Evolutionary conservation across 2,797 vertebrate species (phyloP).

Genomic region (Oreochromis grahami): DNA sequence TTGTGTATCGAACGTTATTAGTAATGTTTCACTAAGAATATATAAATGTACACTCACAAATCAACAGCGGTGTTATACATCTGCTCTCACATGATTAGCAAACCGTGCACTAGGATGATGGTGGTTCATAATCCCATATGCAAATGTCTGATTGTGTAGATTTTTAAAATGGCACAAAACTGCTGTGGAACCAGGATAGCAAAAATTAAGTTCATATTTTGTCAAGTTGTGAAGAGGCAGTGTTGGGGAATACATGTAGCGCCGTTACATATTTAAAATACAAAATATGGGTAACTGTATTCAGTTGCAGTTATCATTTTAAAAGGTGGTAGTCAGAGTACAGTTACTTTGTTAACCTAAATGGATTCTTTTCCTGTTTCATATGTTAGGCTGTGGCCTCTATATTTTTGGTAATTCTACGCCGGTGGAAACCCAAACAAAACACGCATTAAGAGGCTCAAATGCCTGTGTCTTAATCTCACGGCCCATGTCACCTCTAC

Average conservation of each 20-base stretch:
- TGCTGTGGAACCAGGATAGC: accelerated
- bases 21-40: not conserved
- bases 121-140: not conserved
- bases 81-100: not conserved
- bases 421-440: no score
- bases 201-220: accelerated
- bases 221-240: not conserved
- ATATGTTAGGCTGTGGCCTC: no score
- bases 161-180: not conserved
- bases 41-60: not conserved
- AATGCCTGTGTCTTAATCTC: no score
- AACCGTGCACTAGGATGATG: accelerated
- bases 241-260: not conserved
- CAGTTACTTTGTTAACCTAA: no score
- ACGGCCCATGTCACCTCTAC: no score
- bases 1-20: accelerated
- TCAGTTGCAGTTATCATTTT: accelerated
- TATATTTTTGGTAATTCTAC: no score
- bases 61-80: not conserved
- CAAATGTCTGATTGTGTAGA: not conserved
- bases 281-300: accelerated
- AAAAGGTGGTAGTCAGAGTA: no score
- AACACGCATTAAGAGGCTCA: no score
- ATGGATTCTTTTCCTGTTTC: no score
- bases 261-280: not conserved